A percentile compares a stretch with the other conserved stretches of the same genome.
These are phyloP conservation scores for Ennomos quercinarius DNA, from an alignment of 2,888 invertebrate species.

Conservation along the genomic window DNA sequence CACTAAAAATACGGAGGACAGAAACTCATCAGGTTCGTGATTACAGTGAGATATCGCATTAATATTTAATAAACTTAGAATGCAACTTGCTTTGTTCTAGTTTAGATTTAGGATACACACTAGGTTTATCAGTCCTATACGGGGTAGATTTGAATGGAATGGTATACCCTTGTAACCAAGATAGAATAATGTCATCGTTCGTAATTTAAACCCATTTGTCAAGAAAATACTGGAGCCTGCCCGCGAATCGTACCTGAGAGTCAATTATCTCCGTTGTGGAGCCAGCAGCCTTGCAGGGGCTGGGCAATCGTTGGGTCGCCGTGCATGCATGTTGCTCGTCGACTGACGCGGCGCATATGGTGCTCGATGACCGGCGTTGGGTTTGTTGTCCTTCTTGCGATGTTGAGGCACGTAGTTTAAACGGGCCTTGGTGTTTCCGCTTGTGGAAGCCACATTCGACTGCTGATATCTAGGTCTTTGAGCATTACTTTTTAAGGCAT, in stretches of 20 bases:
- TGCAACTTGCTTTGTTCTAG: background rate
- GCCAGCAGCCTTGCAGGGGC: background rate
- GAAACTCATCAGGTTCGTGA: background rate
- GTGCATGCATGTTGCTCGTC: too few species aligned
- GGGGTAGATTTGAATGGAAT: too few species aligned
- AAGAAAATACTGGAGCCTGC: background rate
- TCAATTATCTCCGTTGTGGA: background rate
- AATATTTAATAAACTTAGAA: background rate
- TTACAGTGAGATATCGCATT: background rate
- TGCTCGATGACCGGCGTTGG: background rate
- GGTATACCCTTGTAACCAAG: too few species aligned
- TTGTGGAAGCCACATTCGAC: too few species aligned
- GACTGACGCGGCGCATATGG: too few species aligned
- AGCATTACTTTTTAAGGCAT: conserved; percentile 1
- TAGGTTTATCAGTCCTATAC: too few species aligned
- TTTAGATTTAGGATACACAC: too few species aligned
- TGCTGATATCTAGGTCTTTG: too few species aligned
- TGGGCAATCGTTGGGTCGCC: background rate
- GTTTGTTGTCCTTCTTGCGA: conserved; percentile 1
- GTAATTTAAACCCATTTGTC: too few species aligned
- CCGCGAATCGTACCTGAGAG: background rate
- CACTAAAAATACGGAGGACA: background rate
- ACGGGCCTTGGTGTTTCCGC: background rate
- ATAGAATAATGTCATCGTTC: too few species aligned
- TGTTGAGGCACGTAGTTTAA: conserved; percentile 1